Evolutionary conservation across 2,888 invertebrate species (phyloP).

Genomic region (Mamestra brassicae): DNA sequence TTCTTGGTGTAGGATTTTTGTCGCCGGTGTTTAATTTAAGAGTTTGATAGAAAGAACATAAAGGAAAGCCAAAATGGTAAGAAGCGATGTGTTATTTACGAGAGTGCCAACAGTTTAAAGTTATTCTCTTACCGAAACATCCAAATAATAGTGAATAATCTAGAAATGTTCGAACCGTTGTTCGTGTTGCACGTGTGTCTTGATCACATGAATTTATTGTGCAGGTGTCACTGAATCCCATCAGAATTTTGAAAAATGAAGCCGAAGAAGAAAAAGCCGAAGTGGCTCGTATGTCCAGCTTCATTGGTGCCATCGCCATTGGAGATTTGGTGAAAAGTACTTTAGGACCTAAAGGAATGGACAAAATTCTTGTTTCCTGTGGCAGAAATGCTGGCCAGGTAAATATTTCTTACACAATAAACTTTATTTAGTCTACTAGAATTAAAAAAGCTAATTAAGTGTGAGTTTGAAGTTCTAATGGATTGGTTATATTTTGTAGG

Average conservation of each 20-base stretch:
- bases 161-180: constrained; percentile 72
- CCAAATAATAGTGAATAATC: constrained; percentile 41
- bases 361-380: constrained; percentile 95
- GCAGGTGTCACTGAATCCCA: constrained; percentile 97
- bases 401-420: constrained; percentile 12
- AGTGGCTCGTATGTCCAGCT: constrained; percentile 98
- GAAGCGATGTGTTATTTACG: constrained; percentile 44
- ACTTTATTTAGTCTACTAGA: background rate
- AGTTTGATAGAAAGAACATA: constrained; percentile 13
- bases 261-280: constrained; percentile 99
- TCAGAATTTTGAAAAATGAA: constrained; percentile 98
- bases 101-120: constrained; percentile 14
- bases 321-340: constrained; percentile 99
- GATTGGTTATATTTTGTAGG: constrained; percentile 81
- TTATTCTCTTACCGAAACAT: constrained; percentile 6
- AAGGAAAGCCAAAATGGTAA: constrained; percentile 70
- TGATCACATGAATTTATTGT: constrained; percentile 63
- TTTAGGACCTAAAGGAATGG: constrained; percentile 99
- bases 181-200: constrained; percentile 77
- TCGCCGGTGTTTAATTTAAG: constrained; percentile 57
- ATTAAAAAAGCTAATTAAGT: background rate
- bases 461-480: background rate
- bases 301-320: constrained; percentile 99
- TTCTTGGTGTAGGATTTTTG: constrained; percentile 25
- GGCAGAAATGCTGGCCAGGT: constrained; percentile 95